phyloP scores from a whole-genome alignment of 2,113 vertebrate genomes.

The Microcebus jonahi region DNA sequence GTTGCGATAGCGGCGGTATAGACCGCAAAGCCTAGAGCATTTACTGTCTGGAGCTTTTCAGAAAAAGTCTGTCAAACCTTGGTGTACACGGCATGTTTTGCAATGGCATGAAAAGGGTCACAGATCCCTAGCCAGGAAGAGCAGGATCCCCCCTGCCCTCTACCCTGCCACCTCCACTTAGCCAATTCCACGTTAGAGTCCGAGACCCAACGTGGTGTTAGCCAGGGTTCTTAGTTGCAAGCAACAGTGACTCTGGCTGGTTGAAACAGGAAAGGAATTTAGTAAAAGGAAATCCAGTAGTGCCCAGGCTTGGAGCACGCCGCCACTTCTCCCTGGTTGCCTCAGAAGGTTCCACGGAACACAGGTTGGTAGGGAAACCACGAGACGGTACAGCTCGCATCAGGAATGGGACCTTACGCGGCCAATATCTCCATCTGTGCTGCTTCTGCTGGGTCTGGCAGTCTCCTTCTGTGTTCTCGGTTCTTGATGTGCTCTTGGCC shows the following conservation, averaged over 20 bases:
- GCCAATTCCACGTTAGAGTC: not conserved
- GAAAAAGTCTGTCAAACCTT: not conserved
- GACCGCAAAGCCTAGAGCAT: not conserved
- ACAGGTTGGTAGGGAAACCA: not conserved
- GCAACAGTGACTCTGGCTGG: not conserved
- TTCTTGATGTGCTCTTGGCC: too few relatives aligned
- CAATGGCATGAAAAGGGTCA: not conserved
- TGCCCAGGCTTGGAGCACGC: not conserved
- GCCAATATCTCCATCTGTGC: not conserved
- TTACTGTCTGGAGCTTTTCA: not conserved
- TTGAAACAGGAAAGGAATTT: not conserved
- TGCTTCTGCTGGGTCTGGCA: too few relatives aligned
- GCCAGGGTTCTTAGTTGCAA: not conserved
- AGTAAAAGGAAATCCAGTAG: not conserved
- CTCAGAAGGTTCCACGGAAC: not conserved
- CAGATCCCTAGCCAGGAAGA: not conserved
- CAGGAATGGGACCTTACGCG: not conserved
- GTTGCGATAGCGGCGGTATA: not conserved
- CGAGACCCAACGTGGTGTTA: not conserved
- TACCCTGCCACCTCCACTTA: not conserved
- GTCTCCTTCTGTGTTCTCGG: too few relatives aligned
- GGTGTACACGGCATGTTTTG: not conserved
- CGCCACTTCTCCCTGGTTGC: not conserved
- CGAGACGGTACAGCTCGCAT: not conserved
- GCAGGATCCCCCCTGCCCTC: not conserved